Evolutionary conservation across 2,888 invertebrate genomes (phyloP).

Genomic region (Eremobia ochroleuca): DNA sequence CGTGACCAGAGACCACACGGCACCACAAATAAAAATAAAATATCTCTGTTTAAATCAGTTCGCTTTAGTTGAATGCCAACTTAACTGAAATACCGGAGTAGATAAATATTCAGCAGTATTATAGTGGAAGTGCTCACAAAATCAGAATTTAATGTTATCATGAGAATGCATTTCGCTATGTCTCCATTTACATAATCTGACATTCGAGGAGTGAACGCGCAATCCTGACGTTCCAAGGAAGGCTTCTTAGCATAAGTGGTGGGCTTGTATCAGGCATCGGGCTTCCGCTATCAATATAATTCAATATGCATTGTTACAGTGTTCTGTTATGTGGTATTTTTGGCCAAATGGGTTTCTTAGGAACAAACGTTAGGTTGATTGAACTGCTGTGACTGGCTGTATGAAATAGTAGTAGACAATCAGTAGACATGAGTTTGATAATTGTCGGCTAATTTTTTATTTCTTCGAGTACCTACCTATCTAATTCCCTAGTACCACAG

Average conservation of each 20-base stretch:
- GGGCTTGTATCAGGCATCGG: slow-evolving; percentile 15
- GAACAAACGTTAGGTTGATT: too few relatives aligned
- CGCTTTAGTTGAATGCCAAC: slow-evolving; percentile 19
- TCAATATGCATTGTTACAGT: background rate
- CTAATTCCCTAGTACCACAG: too few relatives aligned
- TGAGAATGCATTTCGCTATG: slow-evolving; percentile 54
- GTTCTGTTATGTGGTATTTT: background rate
- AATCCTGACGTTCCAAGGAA: slow-evolving; percentile 42
- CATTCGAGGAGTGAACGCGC: slow-evolving; percentile 55
- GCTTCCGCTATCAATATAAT: background rate
- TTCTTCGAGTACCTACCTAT: too few relatives aligned
- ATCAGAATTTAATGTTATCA: slow-evolving; percentile 58
- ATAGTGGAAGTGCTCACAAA: slow-evolving; percentile 42
- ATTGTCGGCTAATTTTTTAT: too few relatives aligned
- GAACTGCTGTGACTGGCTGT: background rate
- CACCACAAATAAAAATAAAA: slow-evolving; percentile 22
- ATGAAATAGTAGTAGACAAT: background rate
- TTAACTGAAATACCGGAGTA: slow-evolving; percentile 28
- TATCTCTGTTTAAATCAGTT: slow-evolving; percentile 21
- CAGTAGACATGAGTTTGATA: background rate
- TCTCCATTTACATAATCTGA: slow-evolving; percentile 66
- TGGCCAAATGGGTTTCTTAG: background rate
- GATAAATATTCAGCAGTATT: slow-evolving; percentile 48
- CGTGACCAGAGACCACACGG: slow-evolving; percentile 11
- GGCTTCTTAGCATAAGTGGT: slow-evolving; percentile 46